Evolutionary conservation across 2,888 invertebrate genomes (phyloP).

Genomic region (Aspidapion aeneum): DNA sequence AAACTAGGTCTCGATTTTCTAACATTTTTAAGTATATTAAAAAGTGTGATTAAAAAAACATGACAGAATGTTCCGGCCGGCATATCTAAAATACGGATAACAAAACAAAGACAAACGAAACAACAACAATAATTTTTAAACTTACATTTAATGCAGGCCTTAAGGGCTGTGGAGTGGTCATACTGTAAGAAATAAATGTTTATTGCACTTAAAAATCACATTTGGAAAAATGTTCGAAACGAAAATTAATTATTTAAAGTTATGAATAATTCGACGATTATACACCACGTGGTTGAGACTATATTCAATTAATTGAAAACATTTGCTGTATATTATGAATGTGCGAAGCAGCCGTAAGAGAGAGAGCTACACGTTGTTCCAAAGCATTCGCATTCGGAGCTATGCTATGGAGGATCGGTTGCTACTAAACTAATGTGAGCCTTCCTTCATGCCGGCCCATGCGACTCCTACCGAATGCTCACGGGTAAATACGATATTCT

Average conservation of each 20-base stretch:
- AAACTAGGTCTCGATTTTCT: no score
- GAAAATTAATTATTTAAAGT: neutral
- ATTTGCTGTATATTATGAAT: no score
- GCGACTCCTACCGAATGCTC: slow-evolving; percentile 39
- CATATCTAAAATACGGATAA: no score
- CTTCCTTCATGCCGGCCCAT: slow-evolving; percentile 35
- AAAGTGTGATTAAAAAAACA: no score
- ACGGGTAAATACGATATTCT: slow-evolving; percentile 41
- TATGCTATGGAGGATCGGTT: slow-evolving; percentile 35
- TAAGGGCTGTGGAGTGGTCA: slow-evolving; percentile 34
- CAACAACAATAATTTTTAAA: slow-evolving; percentile 11
- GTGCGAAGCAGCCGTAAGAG: neutral
- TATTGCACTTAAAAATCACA: neutral
- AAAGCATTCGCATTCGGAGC: slow-evolving; percentile 19
- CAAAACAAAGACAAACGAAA: no score
- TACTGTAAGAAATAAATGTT: slow-evolving; percentile 20
- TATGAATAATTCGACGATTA: neutral
- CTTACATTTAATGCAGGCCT: slow-evolving; percentile 36
- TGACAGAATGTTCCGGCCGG: no score
- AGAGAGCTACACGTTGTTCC: slow-evolving; percentile 24
- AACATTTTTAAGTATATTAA: no score
- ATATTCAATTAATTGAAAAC: neutral
- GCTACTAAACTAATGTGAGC: slow-evolving; percentile 40
- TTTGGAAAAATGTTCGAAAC: neutral
- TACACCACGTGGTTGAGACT: neutral